These are phyloP conservation scores for Brachyptera risi DNA, from an alignment of 2,888 invertebrate species.

Conservation along the genomic window DNA sequence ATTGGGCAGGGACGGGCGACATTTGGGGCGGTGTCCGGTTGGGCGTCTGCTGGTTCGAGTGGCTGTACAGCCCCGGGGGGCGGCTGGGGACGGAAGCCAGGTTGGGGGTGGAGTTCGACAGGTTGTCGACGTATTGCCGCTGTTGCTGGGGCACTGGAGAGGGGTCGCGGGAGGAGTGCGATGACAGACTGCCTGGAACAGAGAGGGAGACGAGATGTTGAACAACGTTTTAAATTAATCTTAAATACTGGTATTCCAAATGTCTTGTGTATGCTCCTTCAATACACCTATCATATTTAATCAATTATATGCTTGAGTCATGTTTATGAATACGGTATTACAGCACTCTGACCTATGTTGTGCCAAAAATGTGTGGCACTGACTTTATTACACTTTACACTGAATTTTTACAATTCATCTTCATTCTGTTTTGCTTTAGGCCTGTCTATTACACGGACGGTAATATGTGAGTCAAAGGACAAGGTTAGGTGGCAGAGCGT, in stretches of 20 bases:
- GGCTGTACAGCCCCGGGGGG: conserved; percentile 39
- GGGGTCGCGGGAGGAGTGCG: conserved; percentile 49
- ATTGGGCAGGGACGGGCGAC: conserved; percentile 18
- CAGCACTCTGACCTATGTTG: no score
- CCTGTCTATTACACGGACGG: no score
- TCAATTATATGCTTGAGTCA: background rate
- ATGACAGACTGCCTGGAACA: conserved; percentile 43
- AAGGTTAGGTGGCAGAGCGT: no score
- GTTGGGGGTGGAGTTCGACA: conserved; percentile 48
- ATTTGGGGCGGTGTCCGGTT: conserved; percentile 26
- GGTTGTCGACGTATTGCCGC: conserved; percentile 45
- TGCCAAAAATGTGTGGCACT: no score
- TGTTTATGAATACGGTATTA: background rate
- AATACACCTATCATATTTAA: background rate
- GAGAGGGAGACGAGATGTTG: background rate
- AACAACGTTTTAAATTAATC: background rate
- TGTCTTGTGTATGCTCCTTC: background rate
- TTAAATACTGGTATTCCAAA: background rate
- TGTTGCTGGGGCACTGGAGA: conserved; percentile 47
- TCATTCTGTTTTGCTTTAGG: no score
- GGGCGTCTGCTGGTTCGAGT: background rate
- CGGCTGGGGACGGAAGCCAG: conserved; percentile 46
- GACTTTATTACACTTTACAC: no score
- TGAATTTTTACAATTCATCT: no score
- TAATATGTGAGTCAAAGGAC: no score